Base-by-base conservation (phyloP, 2,888 invertebrate genomes). In the Nebria salina region DNA sequence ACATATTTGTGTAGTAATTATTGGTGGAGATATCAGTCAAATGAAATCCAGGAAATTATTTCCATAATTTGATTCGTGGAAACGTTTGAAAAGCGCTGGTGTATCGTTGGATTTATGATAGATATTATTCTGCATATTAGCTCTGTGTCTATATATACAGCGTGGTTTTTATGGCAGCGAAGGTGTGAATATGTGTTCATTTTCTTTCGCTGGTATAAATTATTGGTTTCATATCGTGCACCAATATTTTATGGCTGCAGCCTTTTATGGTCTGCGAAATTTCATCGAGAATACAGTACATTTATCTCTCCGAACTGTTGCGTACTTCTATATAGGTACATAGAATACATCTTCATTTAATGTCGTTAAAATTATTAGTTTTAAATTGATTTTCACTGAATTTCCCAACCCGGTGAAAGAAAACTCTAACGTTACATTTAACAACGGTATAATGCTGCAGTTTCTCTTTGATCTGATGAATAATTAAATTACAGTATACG, bases 341-440 rank as follows among this genome's bases (percentile, higher is more conserved):
- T 54, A 54, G 54, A 54, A 13, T 54, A 54, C 54, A 11, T 54
- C 54, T 54, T 54, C 54, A 54, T 54, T 54, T 54, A 54, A 54
- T 2, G 54, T 54, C 2, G 8, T 54, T 54, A 54, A 54, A 54
- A 54, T 54, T 54, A 54, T 54, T 54, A 6, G 54, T 54, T 54
- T 54, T 54, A 8, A 8, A 11, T 54, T 54, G 54, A 34, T 34
- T 34, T 34, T 34, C 34, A 34, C 5, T 4, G 34, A 34, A 34
- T 34, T 34, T 34, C 34, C 34, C 34, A 34, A 34, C 34, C 34
- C 4, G 34, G 5, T 1, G 34, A 34, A 34, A 34, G 34, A 34
- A 34, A 34, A 34, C 74, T 81, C 54, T 82, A 20, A 20, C 0
- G 20, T 20, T 77, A 81, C 76, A 82, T 81, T 34, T 34, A 34